Conservation (phyloP, 2,888 invertebrate species). For the Lithosia quadra region DNA sequence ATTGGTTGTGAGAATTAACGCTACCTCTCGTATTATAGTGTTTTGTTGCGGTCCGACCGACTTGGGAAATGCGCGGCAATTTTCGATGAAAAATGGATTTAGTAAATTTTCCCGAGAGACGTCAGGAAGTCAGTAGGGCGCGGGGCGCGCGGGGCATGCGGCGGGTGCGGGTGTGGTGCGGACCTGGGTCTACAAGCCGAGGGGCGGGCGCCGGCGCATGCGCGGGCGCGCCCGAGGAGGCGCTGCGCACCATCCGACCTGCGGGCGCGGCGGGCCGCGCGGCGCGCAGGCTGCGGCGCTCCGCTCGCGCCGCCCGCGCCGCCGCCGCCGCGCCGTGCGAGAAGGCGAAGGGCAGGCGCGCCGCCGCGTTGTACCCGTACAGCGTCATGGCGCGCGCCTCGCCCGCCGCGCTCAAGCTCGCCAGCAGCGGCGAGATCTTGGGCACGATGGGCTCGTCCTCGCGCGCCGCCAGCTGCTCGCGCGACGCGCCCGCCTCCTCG, state of each 20-base stretch:
- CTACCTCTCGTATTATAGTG: too few species aligned
- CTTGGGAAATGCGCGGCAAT: slow-evolving; percentile 11
- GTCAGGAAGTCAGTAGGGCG: too few species aligned
- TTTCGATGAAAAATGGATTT: too few species aligned
- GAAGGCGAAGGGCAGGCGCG: slow-evolving; percentile 83
- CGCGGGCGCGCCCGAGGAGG: slow-evolving; percentile 82
- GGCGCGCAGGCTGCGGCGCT: slow-evolving; percentile 61
- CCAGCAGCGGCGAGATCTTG: slow-evolving; percentile 80
- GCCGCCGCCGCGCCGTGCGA: slow-evolving; percentile 71
- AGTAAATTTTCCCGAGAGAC: too few species aligned
- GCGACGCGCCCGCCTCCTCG: slow-evolving; percentile 73
- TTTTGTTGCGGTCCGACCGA: too few species aligned
- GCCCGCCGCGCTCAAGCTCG: slow-evolving; percentile 73
- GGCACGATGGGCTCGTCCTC: slow-evolving; percentile 81
- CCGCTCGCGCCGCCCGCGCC: slow-evolving; percentile 59
- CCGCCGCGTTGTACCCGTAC: slow-evolving; percentile 85
- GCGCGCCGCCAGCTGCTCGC: slow-evolving; percentile 69
- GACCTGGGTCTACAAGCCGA: slow-evolving; percentile 75
- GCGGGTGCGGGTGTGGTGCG: slow-evolving; percentile 59
- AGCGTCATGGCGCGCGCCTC: slow-evolving; percentile 81
- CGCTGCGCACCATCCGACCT: slow-evolving; percentile 86
- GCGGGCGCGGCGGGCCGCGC: slow-evolving; percentile 61
- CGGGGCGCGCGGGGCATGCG: slow-evolving; percentile 40
- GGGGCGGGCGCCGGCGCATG: slow-evolving; percentile 71
- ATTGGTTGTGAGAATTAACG: too few species aligned